Evolutionary conservation across 2,888 invertebrate species (phyloP), one percentile per base, ranked within the genome.

Genomic region (Drosophila infuscata): DNA sequence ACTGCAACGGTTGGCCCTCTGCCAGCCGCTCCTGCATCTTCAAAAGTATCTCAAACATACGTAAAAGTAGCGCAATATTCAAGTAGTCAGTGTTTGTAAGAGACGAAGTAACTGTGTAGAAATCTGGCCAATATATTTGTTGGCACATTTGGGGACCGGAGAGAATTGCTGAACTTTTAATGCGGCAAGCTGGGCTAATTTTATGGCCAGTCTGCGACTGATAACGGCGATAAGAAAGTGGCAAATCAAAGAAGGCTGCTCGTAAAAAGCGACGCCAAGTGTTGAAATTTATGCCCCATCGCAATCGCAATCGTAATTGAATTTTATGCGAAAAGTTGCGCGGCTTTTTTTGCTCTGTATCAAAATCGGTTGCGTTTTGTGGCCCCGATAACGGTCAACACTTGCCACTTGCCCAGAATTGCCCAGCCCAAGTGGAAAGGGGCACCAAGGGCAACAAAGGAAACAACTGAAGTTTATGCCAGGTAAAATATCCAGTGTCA

Each of bases 241-340:
- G 53, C 80, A 70, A 80, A 73, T 76, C 74, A 79, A 76, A 73
- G 54, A 56, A 56, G 17, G 58, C 61, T n/a, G 74, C 66, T 80
- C 79, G 69, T 80, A 73, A 79, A 76, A 76, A 49, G 36, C 20
- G 25, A 9, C 54, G 66, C 66, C 72, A 80, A 88, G 89, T 87
- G 81, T 75, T 75, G 59, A 76, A 82, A 83, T 89, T 83, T 79
- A 82, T 83, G 76, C 66, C 71, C 72, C 53, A 51, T 59, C 38
- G 29, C 54, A 48, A 65, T 35, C 59, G 65, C 79, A 81, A 81
- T 79, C 74, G 84, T 76, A 88, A 88, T 89, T 88, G 83, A 88
- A 88, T 88, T 89, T 88, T 76, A 90, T 85, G 85, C 62, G 76
- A 78, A 81, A 88, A 85, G 74, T 82, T 86, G 66, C 25, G 49